Evolutionary conservation across 1,140 invertebrate genomes (phyloP).

Genomic region (Megalopta genalis): DNA sequence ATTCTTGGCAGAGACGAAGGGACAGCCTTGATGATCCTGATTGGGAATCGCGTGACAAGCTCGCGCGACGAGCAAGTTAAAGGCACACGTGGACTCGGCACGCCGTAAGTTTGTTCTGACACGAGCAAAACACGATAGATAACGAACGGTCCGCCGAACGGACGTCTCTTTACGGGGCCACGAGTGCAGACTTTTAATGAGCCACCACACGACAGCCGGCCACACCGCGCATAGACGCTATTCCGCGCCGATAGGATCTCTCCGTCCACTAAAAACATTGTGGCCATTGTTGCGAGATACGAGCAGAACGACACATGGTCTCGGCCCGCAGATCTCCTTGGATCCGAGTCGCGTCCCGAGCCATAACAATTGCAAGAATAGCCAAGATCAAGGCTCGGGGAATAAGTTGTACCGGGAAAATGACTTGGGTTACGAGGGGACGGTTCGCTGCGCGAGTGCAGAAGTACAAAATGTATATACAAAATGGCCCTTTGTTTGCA

Average conservation of each 20-base stretch:
- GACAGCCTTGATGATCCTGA: neutral
- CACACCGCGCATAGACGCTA: conserved; percentile 33
- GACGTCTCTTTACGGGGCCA: conserved; percentile 25
- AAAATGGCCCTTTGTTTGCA: too few relatives aligned
- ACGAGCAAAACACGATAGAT: conserved; percentile 58
- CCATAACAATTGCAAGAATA: neutral
- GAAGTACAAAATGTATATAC: neutral
- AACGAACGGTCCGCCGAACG: conserved; percentile 46
- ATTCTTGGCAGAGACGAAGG: too few relatives aligned
- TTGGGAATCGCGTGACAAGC: neutral
- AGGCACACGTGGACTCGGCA: conserved; percentile 48
- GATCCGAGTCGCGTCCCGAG: neutral
- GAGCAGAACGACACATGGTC: neutral
- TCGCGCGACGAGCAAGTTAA: conserved; percentile 7
- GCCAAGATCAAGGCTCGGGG: neutral
- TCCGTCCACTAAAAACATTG: conserved; percentile 9
- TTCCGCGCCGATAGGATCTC: conserved; percentile 47
- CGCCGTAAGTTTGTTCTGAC: conserved; percentile 50
- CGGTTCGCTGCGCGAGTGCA: too few relatives aligned
- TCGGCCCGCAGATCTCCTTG: neutral
- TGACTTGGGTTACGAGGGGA: neutral
- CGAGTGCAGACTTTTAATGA: conserved; percentile 58
- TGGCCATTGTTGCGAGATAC: conserved; percentile 15
- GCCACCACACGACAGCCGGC: conserved; percentile 26
- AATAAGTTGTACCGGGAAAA: neutral